These are phyloP conservation scores for Labia minor DNA, from an alignment of 2,888 invertebrate species.

Conservation along the genomic window DNA sequence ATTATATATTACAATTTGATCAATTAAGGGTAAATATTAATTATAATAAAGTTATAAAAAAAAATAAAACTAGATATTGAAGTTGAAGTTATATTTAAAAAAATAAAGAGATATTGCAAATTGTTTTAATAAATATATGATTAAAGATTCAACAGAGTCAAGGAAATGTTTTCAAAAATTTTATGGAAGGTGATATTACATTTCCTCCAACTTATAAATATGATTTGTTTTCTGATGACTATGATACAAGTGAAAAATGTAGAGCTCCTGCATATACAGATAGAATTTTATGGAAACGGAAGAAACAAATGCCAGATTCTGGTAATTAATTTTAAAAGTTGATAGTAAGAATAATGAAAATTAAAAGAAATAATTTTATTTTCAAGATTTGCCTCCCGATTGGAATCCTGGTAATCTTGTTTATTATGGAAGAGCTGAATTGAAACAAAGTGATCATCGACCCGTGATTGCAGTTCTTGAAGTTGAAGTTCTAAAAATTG, in stretches of 20 bases:
- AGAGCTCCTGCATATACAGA: slow-evolving; percentile 98
- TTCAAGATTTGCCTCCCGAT: slow-evolving; percentile 37
- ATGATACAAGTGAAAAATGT: slow-evolving; percentile 96
- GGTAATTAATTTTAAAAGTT: slow-evolving; percentile 35
- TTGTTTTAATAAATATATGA: not conserved
- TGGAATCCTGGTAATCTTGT: slow-evolving; percentile 69
- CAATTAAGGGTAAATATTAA: slow-evolving; percentile 53
- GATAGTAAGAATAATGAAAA: slow-evolving; percentile 17
- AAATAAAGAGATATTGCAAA: too few relatives aligned
- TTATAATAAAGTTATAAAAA: not conserved
- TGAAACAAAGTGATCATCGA: slow-evolving; percentile 95
- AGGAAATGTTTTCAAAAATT: slow-evolving; percentile 82
- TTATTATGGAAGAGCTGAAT: slow-evolving; percentile 84
- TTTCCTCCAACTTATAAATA: slow-evolving; percentile 98
- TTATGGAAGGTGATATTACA: slow-evolving; percentile 78
- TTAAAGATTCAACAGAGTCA: slow-evolving; percentile 58
- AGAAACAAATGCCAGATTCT: slow-evolving; percentile 60
- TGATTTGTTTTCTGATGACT: slow-evolving; percentile 95
- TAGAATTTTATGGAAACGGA: slow-evolving; percentile 83
- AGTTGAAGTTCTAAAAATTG: slow-evolving; percentile 71
- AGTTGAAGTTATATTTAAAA: not conserved
- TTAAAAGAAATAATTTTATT: not conserved
- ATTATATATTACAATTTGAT: slow-evolving; percentile 69
- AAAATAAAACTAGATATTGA: not conserved
- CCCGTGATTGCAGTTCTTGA: slow-evolving; percentile 89